A percentile compares a stretch with the other conserved stretches of the same genome.
Conservation (phyloP, 2,113 vertebrate species). For the Asarcornis scutulata region DNA sequence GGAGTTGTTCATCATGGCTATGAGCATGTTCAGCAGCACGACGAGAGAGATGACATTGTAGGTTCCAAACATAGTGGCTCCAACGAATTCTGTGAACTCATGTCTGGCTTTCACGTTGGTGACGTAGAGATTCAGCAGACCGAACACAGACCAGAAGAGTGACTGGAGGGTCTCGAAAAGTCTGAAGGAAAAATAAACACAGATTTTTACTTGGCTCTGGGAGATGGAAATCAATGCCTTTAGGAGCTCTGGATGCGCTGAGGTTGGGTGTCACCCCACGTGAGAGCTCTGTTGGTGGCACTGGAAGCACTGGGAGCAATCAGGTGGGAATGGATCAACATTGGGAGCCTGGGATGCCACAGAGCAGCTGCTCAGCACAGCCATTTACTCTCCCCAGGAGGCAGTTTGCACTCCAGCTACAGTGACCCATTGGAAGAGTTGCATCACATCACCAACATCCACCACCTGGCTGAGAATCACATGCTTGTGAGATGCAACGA, state of each 20-base stretch:
- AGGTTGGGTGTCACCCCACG: neutral
- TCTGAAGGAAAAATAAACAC: constrained; percentile 70
- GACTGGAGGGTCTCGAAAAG: constrained; percentile 97
- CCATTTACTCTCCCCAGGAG: neutral
- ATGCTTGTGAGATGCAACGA: neutral
- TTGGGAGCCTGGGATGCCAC: neutral
- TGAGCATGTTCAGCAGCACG: constrained; percentile 97
- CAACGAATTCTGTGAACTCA: constrained; percentile 95
- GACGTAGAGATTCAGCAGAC: constrained; percentile 93
- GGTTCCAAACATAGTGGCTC: constrained; percentile 97
- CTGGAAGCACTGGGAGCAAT: neutral
- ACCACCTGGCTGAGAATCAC: neutral
- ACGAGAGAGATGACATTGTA: constrained; percentile 97
- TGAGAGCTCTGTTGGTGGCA: neutral
- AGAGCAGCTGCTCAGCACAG: neutral
- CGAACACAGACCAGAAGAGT: constrained; percentile 97
- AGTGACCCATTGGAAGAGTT: neutral
- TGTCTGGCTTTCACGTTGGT: constrained; percentile 96
- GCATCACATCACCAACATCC: neutral
- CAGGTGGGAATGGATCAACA: neutral
- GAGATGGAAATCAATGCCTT: neutral
- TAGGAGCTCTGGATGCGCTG: neutral
- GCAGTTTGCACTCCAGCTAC: neutral
- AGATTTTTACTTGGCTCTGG: neutral
- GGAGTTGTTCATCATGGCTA: constrained; percentile 99